Evolutionary conservation across 2,888 invertebrate species (phyloP), one percentile per base, ranked within the genome.

Genomic region (Criorhina ranunculi): DNA sequence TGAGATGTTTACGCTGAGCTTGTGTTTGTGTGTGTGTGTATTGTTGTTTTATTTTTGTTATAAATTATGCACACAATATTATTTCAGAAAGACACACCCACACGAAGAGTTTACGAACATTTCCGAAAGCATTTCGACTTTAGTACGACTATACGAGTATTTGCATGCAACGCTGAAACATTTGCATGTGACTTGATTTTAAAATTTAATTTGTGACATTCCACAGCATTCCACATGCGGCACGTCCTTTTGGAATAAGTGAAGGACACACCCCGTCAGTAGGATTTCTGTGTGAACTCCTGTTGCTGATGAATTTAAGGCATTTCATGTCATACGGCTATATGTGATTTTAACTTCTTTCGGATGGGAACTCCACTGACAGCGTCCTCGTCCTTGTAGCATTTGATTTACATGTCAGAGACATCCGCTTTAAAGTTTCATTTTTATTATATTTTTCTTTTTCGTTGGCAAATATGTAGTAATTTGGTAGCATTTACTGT

Each of bases 161-260:
- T 46, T 46, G 17, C 53, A 15, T 46, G 17, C 53, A 15, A 9
- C 12, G 33, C 11, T 15, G 15, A 33, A 31, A 33, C 15, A 53
- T 60, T 19, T 40, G 49, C 17, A 19, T 60, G 40, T 40, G 49
- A 51, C 40, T 9, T 17, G 60, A 31, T 70, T 70, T 70, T 57
- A 11, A 70, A 59, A 70, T 59, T 24, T 70, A 70, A 72, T 72
- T 51, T 60, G 19, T 60, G 9, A 60, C 51, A 72, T 72, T 51
- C 60, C 49, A 42, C 49, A 17, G 33, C 51, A 72, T 72, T 51
- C 60, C 49, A 42, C 37, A 17, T 15, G 53, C 51, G 37, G 51
- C 42, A 31, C 11, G 51, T 72, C 60, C 70, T 51, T n/a, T 60
- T 51, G 8, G 59, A 15, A 11, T 35, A 17, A 33, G 49, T 64